Base-by-base conservation (phyloP, 2,113 vertebrate species). In the Amazona guildingii region DNA sequence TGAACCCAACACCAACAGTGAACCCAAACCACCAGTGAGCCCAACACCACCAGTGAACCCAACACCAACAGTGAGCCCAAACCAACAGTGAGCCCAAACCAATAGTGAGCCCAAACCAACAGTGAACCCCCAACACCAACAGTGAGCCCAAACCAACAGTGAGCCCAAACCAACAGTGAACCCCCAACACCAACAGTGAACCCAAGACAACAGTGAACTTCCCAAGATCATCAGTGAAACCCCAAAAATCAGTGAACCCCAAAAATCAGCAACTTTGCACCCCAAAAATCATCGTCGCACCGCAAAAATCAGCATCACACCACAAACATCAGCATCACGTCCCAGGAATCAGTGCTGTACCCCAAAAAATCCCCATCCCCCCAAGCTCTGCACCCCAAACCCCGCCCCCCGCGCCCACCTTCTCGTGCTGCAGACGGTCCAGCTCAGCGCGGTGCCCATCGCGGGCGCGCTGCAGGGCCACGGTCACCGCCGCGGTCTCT, bases 371-470 rank as follows among this genome's bases (percentile, higher is more conserved):
- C 33, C 20, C 31, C 5, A 57, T 33, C 18, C 54, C 54, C 11
- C 19, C 29, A 61, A 24, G 14, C 57, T 35, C 21, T 6, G 9
- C 5, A 12, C 44, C 29, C 29, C 1, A 7, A 17, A 9, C 11
- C 43, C 33, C 1, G 6, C 35, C 13, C 57, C 33, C 57, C 15
- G 13, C 2, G 2, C 46, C 3, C 63, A 99, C 99, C 98, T 99
- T 99, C 83, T 99, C 98, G 1, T 61, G 88, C 90, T 97, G 95
- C 24, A 99, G 98, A 11, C 97, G 97, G 87, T 99, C 97, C 27
- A 98, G 52, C 66, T 99, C 98, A 39, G 98, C 98, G 64, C 98
- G 98, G 13, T 99, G 98, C 8, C 98, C 98, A 0, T 97, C 96
- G 23, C 97, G 97, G 91, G 98, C 95, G 17, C 97, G 98, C 95